Base-by-base conservation (phyloP, 2,797 vertebrate species). In the Intellagama lesueurii region DNA sequence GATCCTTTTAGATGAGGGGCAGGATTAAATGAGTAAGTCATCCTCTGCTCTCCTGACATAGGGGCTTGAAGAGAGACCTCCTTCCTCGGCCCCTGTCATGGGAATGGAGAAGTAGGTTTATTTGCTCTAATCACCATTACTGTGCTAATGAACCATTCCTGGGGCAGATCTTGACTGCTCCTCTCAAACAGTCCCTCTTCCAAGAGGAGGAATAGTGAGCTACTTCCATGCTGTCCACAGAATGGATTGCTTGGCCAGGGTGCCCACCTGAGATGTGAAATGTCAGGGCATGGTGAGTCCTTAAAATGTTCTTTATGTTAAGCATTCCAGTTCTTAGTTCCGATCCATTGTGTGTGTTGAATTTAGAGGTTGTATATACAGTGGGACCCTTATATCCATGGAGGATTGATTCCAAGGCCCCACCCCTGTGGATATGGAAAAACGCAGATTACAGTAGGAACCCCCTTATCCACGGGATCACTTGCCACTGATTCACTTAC, bases 31-130 rank as follows among this genome's bases (percentile, higher is more conserved):
- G 28, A 16, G 24, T 72, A n/a, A 40, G 5, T 68, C 90, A 93
- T 94, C 90, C 87, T 93, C 91, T 91, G 85, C 85, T 0, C 0
- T 47, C 19, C 6, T 17, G 14, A 11, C 47, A 7, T 24, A 35
- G 26, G 7, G 40, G 60, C 19, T 32, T 1, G 40, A 32, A n/a
- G 28, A 7, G 1, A 5, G 32, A 6, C 69, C 40, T 11, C 66
- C 47, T 30, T 5, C 66, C 47, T 30, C 11, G 2, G 2, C 76
- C 76, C 7, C 24, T 28, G 24, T 35, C 40, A 28, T 14, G 4
- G 26, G 44, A 47, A 77, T 11, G 24, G 24, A 47, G 14, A 8
- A 12, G 9, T 78, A 8, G 40, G 40, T 40, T 40, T 40, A 40
- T 40, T 40, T 40, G 40, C 40, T 40, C 40, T 40, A 1, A 40